These are phyloP conservation scores for Coleophora flavipennella DNA, from an alignment of 2,888 invertebrate genomes.

Conservation along the genomic window DNA sequence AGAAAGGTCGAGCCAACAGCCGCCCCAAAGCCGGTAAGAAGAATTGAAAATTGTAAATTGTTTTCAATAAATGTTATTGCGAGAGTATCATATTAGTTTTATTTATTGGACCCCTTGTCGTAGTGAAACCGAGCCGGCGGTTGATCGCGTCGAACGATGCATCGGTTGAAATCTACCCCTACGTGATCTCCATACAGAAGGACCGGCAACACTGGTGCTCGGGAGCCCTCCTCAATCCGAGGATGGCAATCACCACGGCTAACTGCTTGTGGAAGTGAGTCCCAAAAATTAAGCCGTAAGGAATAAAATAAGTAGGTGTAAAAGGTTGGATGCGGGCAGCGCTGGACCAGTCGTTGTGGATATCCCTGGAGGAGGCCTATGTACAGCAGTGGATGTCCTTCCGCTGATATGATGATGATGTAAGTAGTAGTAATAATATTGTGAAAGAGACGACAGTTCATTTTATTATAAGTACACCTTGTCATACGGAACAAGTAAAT, in stretches of 20 bases:
- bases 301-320: too few species aligned
- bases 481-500: too few species aligned
- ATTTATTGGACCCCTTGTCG: slow-evolving; percentile 11
- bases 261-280: slow-evolving; percentile 67
- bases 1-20: background rate
- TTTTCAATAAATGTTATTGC: slow-evolving; percentile 5
- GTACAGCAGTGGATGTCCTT: too few species aligned
- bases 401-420: too few species aligned
- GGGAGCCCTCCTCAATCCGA: slow-evolving; percentile 50
- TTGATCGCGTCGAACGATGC: slow-evolving; percentile 46
- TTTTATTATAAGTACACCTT: too few species aligned
- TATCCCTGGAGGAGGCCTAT: too few species aligned
- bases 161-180: slow-evolving; percentile 49
- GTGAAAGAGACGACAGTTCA: too few species aligned
- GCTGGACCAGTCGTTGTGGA: too few species aligned
- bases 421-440: too few species aligned
- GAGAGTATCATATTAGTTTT: slow-evolving; percentile 14
- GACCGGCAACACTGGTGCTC: slow-evolving; percentile 51
- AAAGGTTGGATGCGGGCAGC: too few species aligned
- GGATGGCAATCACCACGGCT: slow-evolving; percentile 53
- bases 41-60: slow-evolving; percentile 6
- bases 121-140: slow-evolving; percentile 30
- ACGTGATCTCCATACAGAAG: slow-evolving; percentile 56
- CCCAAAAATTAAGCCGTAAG: too few species aligned
- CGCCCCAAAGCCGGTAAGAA: background rate